Evolutionary conservation across 2,888 invertebrate species (phyloP), one percentile per base, ranked within the genome.

Genomic region (Hyposoter didymator): DNA sequence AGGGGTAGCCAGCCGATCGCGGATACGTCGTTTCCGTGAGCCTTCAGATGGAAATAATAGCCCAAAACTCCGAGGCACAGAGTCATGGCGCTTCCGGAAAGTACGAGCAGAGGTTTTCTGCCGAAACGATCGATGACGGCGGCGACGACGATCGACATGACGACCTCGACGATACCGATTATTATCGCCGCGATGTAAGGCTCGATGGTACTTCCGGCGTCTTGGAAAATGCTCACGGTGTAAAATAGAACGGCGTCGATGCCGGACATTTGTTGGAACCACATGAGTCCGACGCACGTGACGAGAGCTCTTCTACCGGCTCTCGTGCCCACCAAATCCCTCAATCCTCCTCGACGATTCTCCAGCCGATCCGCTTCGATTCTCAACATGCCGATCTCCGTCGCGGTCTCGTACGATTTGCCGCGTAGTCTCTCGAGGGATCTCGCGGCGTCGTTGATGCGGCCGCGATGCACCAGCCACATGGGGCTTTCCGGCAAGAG

Each of bases 51-150:
- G 87, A 94, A 94, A 85, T 93, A 93, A 84, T 92, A 91, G 64
- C 94, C 93, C 47, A 94, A 84, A 19, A 92, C 89, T 32, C 92
- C 89, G 17, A 94, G 89, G 55, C 93, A 92, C 7, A 94, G 17
- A 3, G 91, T 89, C 94, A 94, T 94, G 0, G 94, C 91, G 7
- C 92, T 66, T 0, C 95, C 94, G 0, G 95, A 95, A 32, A 95
- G 82, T 2, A 95, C 91, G 7, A 96, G 92, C 19, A 96, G 92
- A 8, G 94, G 93, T 81, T 95, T 94, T 19, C 96, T 90, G 0
- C 96, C 96, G 59, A 94, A 94, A 84, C 93, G 91, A 90, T 96
- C 96, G 12, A 95, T 94, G 0, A 95, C 90, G 1, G 93, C 87
- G 0, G 94, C 92, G 0, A 94, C 93, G 19, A 92, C 89, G 14